A percentile compares a stretch with the other conserved stretches of the same genome.
These are phyloP conservation scores for Quadroppia sp. DNA, from an alignment of 2,888 invertebrate species.

Conservation along the genomic window DNA sequence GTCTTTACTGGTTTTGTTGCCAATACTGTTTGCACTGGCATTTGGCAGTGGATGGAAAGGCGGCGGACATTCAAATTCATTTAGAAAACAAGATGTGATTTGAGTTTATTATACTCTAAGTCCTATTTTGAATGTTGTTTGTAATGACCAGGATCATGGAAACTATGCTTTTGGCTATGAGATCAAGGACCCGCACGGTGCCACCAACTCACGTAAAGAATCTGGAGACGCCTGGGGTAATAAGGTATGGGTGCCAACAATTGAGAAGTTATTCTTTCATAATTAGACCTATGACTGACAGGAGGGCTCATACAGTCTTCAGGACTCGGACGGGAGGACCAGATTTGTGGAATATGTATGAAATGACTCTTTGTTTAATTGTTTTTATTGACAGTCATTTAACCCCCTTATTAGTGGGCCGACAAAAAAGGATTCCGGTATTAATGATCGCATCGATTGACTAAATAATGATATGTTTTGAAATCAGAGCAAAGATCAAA, in stretches of 20 bases:
- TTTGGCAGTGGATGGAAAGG: too few relatives aligned
- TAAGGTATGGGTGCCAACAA: too few relatives aligned
- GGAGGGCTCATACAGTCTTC: slow-evolving; percentile 46
- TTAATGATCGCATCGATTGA: neutral
- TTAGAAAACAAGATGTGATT: slow-evolving; percentile 44
- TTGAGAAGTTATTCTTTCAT: too few relatives aligned
- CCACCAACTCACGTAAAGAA: slow-evolving; percentile 45
- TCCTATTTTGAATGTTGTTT: neutral
- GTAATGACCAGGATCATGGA: slow-evolving; percentile 42
- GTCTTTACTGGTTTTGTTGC: too few relatives aligned
- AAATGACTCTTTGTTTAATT: neutral
- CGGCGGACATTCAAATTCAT: slow-evolving; percentile 43
- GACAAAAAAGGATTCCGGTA: too few relatives aligned
- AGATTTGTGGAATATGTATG: slow-evolving; percentile 45
- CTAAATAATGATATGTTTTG: neutral
- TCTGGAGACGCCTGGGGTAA: slow-evolving; percentile 46
- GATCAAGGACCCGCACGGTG: slow-evolving; percentile 43
- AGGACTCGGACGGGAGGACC: slow-evolving; percentile 46
- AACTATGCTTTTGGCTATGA: slow-evolving; percentile 47
- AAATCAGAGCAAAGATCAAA: slow-evolving; percentile 45
- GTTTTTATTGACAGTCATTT: too few relatives aligned
- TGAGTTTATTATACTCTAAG: neutral
- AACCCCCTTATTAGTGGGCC: too few relatives aligned
- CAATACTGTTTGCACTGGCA: too few relatives aligned
- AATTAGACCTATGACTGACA: too few relatives aligned